Conservation (phyloP, 2,113 vertebrate genomes). For the Dromas ardeola region DNA sequence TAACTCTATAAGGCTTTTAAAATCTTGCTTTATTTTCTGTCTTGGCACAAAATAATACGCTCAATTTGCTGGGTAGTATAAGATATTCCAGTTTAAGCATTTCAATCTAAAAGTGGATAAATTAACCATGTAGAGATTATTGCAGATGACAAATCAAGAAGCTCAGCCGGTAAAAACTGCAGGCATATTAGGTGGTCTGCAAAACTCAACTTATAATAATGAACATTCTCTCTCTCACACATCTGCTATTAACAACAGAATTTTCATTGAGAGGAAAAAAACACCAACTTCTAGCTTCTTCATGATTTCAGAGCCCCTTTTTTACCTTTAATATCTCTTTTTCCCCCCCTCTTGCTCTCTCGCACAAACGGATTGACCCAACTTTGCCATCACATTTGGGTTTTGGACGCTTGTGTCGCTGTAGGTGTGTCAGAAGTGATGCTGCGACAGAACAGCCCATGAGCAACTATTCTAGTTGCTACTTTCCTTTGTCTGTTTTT, state of each 20-base stretch:
- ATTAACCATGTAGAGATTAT: constrained; percentile 60
- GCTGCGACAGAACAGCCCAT: background rate
- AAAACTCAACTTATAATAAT: constrained; percentile 31
- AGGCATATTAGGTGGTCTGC: constrained; percentile 17
- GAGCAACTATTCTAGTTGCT: background rate
- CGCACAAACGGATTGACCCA: background rate
- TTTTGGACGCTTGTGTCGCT: background rate
- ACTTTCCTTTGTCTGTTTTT: background rate
- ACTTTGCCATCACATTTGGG: background rate
- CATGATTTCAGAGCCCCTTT: background rate
- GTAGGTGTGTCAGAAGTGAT: background rate
- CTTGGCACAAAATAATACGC: constrained; percentile 37
- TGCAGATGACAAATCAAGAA: constrained; percentile 66
- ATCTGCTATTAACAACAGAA: background rate
- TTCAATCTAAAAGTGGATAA: constrained; percentile 52
- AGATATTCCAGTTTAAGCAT: constrained; percentile 56
- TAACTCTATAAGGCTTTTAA: constrained; percentile 52
- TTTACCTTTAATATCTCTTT: background rate
- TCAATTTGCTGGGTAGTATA: constrained; percentile 33
- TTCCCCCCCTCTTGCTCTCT: background rate
- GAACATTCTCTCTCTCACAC: constrained; percentile 9
- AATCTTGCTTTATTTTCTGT: constrained; percentile 58
- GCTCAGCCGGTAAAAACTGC: constrained; percentile 28
- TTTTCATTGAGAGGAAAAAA: background rate
- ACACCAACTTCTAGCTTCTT: background rate